A percentile compares a stretch with the other conserved stretches of the same genome.
phyloP scores from a whole-genome alignment of 2,113 vertebrate genomes.

The Gymnocephalus cernua region DNA sequence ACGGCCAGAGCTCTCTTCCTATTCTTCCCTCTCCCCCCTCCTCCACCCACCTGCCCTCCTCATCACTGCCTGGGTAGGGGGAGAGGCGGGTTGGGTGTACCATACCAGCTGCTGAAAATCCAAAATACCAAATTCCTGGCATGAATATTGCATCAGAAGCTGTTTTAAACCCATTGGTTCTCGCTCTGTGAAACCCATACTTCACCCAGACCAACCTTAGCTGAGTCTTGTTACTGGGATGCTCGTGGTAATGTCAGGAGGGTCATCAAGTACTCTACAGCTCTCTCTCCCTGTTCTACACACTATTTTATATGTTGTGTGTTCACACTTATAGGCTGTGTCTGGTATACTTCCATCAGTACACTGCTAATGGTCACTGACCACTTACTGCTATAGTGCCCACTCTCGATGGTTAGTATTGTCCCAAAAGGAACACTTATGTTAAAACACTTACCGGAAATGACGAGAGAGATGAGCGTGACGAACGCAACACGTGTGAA shows the following conservation, averaged over 20 bases:
- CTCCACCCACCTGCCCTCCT: conserved; percentile 9
- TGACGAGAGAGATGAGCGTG: no score
- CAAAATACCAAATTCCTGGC: conserved; percentile 56
- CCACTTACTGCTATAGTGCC: no score
- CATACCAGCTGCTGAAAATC: conserved; percentile 49
- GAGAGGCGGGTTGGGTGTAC: not conserved
- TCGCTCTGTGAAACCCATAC: not conserved
- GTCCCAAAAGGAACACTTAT: no score
- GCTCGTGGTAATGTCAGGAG: no score
- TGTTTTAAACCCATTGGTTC: conserved; percentile 16
- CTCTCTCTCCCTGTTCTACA: no score
- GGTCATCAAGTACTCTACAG: no score
- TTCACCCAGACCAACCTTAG: not conserved
- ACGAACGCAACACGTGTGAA: no score
- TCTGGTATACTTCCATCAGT: no score
- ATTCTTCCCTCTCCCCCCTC: not conserved
- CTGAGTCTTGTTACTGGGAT: no score
- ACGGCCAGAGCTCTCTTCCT: conserved; percentile 62
- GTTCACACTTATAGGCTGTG: not conserved
- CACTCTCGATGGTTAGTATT: no score
- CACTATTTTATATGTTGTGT: not conserved
- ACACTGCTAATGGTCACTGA: no score
- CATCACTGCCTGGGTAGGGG: conserved; percentile 3
- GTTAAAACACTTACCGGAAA: no score
- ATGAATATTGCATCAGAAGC: conserved; percentile 66